phyloP scores from a whole-genome alignment of 2,888 invertebrate genomes.

The Cataglyphis albicans region DNA sequence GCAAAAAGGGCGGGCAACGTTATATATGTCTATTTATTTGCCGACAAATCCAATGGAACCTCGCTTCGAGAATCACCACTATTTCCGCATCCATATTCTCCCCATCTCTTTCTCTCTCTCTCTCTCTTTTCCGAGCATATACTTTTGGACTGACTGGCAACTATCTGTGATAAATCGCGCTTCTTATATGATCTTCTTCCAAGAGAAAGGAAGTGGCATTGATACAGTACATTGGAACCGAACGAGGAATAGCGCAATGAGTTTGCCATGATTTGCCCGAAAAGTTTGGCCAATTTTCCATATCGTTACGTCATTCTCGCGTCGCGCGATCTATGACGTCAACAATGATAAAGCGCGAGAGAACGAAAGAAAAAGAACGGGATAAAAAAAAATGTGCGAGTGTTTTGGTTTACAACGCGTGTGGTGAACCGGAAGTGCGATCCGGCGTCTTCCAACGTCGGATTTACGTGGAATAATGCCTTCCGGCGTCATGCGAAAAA shows the following conservation, averaged over 20 bases:
- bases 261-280: constrained; percentile 11
- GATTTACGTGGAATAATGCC: constrained; percentile 36
- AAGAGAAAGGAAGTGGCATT: not conserved
- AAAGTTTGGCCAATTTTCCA: constrained; percentile 65
- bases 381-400: not conserved
- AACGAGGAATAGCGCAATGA: constrained; percentile 40
- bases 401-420: constrained; percentile 42
- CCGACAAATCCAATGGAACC: constrained; percentile 72
- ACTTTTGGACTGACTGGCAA: not conserved
- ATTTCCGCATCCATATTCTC: not conserved
- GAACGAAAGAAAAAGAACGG: constrained; percentile 27
- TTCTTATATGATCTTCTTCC: not conserved
- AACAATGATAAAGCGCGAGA: not conserved
- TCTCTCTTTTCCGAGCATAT: not conserved
- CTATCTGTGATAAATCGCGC: constrained; percentile 3
- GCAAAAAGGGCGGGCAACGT: constrained; percentile 76
- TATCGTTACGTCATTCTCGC: constrained; percentile 51
- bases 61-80: constrained; percentile 14
- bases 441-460: constrained; percentile 20
- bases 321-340: constrained; percentile 10
- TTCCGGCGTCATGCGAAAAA: constrained; percentile 20
- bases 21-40: constrained; percentile 78
- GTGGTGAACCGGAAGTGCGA: constrained; percentile 42
- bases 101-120: constrained; percentile 10
- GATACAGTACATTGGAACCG: constrained; percentile 8